Percentiles rank a stretch among this genome's conserved stretches.
These are phyloP conservation scores for Tragopan temminckii DNA, from an alignment of 2,797 vertebrate species.

Conservation along the genomic window DNA sequence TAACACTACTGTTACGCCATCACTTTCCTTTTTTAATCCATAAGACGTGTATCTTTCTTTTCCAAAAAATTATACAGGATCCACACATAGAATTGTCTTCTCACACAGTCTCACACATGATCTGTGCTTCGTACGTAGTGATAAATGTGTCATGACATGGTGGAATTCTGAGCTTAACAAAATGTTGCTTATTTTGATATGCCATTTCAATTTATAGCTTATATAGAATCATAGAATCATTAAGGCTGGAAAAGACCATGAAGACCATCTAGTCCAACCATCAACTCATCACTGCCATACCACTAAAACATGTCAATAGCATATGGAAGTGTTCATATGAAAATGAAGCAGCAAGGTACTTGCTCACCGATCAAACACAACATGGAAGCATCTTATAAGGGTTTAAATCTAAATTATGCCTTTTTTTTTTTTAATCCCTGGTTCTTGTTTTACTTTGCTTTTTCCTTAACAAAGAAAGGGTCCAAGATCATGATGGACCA, in stretches of 20 bases:
- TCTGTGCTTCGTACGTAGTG: background rate
- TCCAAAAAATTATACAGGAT: background rate
- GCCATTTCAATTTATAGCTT: background rate
- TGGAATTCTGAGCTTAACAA: background rate
- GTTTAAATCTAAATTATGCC: background rate
- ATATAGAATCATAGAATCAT: background rate
- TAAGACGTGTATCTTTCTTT: background rate
- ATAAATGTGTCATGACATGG: background rate
- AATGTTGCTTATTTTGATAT: background rate
- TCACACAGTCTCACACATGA: accelerated
- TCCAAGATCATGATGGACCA: background rate
- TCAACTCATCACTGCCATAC: too few relatives aligned
- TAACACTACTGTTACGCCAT: background rate
- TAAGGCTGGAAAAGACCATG: too few relatives aligned
- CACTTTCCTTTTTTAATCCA: background rate
- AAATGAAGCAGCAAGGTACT: background rate
- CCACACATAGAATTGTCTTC: background rate
- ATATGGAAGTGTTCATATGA: background rate
- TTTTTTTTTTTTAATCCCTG: accelerated
- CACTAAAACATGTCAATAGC: background rate
- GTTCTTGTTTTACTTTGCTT: background rate
- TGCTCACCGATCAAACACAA: background rate
- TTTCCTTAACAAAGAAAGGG: background rate
- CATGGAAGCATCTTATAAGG: background rate
- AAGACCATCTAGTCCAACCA: too few relatives aligned